Conservation (phyloP, 2,113 vertebrate genomes). For the Piliocolobus tephrosceles region DNA sequence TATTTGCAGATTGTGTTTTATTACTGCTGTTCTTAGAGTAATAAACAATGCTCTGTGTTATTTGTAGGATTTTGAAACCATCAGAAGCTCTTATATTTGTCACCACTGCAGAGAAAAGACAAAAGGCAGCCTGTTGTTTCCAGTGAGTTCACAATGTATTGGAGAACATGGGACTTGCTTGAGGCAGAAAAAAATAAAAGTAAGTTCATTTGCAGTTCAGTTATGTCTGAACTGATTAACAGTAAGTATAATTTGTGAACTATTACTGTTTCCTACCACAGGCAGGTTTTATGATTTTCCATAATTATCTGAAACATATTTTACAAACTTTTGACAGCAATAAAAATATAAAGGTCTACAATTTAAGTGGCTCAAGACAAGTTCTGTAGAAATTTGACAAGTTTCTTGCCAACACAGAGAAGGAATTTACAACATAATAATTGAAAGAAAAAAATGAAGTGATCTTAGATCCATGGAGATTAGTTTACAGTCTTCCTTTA, state of each 20-base stretch:
- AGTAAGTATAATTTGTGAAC: conserved; percentile 47
- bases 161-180: neutral
- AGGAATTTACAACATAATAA: conserved; percentile 21
- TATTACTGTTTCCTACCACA: conserved; percentile 20
- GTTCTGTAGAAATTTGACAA: conserved; percentile 49
- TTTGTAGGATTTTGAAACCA: neutral
- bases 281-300: conserved; percentile 58
- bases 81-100: neutral
- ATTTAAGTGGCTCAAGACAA: conserved; percentile 42
- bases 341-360: conserved; percentile 55
- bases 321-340: conserved; percentile 57
- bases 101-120: neutral
- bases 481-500: conserved; percentile 27
- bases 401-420: neutral
- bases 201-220: conserved; percentile 62
- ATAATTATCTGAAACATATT: conserved; percentile 59
- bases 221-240: conserved; percentile 44
- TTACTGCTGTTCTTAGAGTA: neutral
- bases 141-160: neutral
- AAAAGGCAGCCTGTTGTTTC: neutral
- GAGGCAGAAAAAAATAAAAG: neutral
- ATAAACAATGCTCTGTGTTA: neutral
- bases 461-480: neutral
- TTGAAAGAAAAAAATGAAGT: neutral
- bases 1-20: neutral